These are phyloP conservation scores for Larimichthys crocea DNA, from an alignment of 2,113 vertebrate genomes.

Conservation along the genomic window DNA sequence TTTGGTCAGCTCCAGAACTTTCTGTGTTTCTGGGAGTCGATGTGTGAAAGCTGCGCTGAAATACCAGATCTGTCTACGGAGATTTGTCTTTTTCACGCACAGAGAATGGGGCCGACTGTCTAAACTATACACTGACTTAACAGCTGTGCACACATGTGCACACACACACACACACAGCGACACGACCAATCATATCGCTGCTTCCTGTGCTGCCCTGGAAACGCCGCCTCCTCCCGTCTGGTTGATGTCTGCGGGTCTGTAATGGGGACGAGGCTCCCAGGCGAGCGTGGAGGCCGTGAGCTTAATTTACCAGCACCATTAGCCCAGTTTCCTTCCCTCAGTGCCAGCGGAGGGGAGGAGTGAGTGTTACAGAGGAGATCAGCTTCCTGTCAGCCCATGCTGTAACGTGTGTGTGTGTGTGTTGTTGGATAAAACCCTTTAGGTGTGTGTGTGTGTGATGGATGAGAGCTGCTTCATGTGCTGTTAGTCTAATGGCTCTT, in stretches of 20 bases:
- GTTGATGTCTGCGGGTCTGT: slow-evolving; percentile 17
- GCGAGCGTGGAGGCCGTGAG: slow-evolving; percentile 23
- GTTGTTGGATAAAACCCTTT: neutral
- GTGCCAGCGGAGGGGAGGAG: slow-evolving; percentile 2
- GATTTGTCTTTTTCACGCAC: neutral
- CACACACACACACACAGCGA: neutral
- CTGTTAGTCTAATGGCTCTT: slow-evolving; percentile 11
- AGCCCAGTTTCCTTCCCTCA: slow-evolving; percentile 56
- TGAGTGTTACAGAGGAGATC: neutral
- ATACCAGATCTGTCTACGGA: neutral
- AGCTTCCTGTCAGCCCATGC: neutral
- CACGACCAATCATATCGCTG: slow-evolving; percentile 35
- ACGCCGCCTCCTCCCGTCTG: slow-evolving; percentile 33
- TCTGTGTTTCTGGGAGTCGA: neutral
- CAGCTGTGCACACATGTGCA: neutral
- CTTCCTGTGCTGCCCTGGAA: slow-evolving; percentile 68
- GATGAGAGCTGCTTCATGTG: neutral
- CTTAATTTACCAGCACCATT: slow-evolving; percentile 74
- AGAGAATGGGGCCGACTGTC: neutral
- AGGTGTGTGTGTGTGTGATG: neutral
- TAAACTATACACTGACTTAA: neutral
- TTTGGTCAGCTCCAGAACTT: too few relatives aligned
- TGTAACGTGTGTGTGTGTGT: neutral
- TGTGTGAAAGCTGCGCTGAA: neutral
- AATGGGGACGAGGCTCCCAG: slow-evolving; percentile 72